Conservation (phyloP, 2,797 vertebrate species). For the Semaprochilodus insignis region DNA sequence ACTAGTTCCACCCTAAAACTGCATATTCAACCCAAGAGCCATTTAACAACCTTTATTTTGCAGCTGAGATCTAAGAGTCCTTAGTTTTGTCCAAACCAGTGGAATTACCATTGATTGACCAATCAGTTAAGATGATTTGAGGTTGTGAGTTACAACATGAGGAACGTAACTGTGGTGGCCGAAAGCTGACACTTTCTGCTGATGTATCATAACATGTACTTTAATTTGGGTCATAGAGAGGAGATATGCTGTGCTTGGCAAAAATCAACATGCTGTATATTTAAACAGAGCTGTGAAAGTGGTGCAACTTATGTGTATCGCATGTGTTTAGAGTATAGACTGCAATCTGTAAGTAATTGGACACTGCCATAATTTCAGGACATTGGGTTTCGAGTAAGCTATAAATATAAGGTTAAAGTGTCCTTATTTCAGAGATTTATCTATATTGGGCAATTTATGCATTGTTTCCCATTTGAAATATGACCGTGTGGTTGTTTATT, state of each 20-base stretch:
- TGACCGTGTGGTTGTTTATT: too few species aligned
- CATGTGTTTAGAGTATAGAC: background rate
- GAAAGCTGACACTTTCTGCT: background rate
- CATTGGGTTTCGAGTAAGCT: background rate
- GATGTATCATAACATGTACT: background rate
- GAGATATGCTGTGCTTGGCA: background rate
- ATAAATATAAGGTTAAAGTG: too few species aligned
- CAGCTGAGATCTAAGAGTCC: background rate
- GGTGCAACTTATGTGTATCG: background rate
- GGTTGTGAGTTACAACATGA: background rate
- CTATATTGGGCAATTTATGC: too few species aligned
- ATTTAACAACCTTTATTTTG: too few species aligned
- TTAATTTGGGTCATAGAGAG: background rate
- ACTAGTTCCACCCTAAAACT: too few species aligned
- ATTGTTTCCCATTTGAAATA: too few species aligned
- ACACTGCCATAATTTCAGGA: background rate
- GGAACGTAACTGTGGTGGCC: background rate
- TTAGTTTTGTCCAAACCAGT: background rate
- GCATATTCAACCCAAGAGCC: too few species aligned
- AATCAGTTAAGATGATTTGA: slow-evolving; percentile 3
- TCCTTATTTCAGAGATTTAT: too few species aligned
- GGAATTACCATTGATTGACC: background rate
- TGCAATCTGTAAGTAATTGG: background rate
- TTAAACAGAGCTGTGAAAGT: slow-evolving; percentile 2
- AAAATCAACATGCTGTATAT: background rate